Percentiles rank a stretch among this genome's conserved stretches.
phyloP scores from a whole-genome alignment of 2,797 vertebrate genomes.

The Crotalus adamanteus region DNA sequence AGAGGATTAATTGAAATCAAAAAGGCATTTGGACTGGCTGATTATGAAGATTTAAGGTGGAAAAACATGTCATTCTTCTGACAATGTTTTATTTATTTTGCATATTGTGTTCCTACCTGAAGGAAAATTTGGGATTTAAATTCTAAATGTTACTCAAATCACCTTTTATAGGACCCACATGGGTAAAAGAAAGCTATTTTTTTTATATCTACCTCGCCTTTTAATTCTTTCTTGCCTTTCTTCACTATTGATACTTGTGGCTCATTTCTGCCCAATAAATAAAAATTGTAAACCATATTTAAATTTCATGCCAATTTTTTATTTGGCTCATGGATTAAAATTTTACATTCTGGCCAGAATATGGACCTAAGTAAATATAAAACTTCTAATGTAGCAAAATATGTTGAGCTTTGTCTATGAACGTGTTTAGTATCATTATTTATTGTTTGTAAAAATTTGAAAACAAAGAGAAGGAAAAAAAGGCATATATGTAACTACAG shows the following conservation, averaged over 20 bases:
- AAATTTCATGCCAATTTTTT: not conserved
- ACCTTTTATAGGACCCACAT: not conserved
- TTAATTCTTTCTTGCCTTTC: not conserved
- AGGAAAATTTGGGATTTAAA: not conserved
- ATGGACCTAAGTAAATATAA: not conserved
- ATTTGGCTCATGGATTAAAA: not conserved
- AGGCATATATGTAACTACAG: not conserved
- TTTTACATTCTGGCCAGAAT: not conserved
- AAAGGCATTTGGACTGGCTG: not conserved
- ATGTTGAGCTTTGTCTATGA: not conserved
- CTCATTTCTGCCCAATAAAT: not conserved
- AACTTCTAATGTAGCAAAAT: not conserved
- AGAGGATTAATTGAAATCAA: not conserved
- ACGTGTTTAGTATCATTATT: not conserved
- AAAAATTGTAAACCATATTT: not conserved
- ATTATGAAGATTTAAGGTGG: not conserved
- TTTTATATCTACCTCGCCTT: not conserved
- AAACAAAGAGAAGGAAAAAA: not conserved
- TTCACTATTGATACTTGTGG: not conserved
- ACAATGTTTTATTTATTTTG: not conserved
- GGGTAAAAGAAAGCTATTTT: not conserved
- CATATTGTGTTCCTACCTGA: not conserved
- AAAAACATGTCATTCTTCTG: not conserved
- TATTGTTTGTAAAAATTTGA: not conserved
- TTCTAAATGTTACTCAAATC: not conserved